Percentiles rank a stretch among this genome's conserved stretches.
Conservation (phyloP, 1,140 invertebrate species). For the Prorops nasuta region DNA sequence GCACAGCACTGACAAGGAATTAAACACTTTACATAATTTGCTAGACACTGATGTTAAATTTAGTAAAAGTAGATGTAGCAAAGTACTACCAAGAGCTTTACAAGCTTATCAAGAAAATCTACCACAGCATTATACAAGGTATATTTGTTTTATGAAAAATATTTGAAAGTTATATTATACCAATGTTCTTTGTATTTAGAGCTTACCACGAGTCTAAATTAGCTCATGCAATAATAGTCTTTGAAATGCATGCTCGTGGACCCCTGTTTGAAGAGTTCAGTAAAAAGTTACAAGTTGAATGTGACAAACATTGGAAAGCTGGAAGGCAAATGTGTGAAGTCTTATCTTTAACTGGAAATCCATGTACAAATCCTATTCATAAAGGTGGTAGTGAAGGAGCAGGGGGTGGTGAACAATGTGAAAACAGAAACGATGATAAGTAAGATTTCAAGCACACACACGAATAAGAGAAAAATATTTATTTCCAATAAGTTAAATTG, state of each 20-base stretch:
- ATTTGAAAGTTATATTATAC: neutral
- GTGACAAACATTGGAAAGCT: constrained; percentile 77
- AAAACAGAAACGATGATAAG: constrained; percentile 39
- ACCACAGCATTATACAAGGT: constrained; percentile 77
- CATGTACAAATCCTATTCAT: constrained; percentile 81
- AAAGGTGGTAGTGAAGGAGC: constrained; percentile 54
- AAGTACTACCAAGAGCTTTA: constrained; percentile 81
- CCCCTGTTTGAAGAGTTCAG: constrained; percentile 75
- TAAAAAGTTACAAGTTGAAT: constrained; percentile 70
- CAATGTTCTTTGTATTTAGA: constrained; percentile 39
- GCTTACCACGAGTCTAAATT: constrained; percentile 76
- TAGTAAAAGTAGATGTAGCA: constrained; percentile 77
- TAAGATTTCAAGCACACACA: constrained; percentile 11
- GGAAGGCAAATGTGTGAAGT: constrained; percentile 86
- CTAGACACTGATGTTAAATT: constrained; percentile 75
- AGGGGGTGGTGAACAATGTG: constrained; percentile 46
- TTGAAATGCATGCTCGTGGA: constrained; percentile 81
- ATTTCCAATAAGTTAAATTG: neutral
- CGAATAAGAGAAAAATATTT: too few species aligned
- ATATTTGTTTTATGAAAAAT: constrained; percentile 8
- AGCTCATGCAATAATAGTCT: constrained; percentile 71
- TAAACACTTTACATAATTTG: constrained; percentile 35
- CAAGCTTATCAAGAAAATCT: constrained; percentile 83
- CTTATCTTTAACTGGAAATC: constrained; percentile 85
- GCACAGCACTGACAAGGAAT: constrained; percentile 50